Evolutionary conservation across 2,888 invertebrate genomes (phyloP).

Genomic region (Agriopis marginaria): DNA sequence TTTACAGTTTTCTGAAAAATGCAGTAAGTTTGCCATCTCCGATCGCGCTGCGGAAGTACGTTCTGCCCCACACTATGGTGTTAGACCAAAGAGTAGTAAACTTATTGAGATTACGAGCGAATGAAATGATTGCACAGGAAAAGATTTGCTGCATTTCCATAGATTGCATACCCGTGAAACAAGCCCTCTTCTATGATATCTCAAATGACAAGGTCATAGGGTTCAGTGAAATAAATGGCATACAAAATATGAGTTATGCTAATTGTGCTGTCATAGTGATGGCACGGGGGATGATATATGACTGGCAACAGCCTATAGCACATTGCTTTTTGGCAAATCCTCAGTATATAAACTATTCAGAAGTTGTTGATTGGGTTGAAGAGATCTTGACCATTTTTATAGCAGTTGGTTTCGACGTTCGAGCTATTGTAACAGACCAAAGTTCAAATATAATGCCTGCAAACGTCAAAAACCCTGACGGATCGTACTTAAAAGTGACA

Average conservation of each 20-base stretch:
- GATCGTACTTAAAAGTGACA: not conserved
- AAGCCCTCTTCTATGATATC: constrained; percentile 1
- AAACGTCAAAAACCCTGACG: not conserved
- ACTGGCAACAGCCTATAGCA: constrained; percentile 5
- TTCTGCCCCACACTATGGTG: not conserved
- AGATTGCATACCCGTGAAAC: constrained; percentile 1
- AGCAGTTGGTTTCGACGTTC: constrained; percentile 2
- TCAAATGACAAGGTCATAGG: constrained; percentile 3
- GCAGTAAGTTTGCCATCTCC: not conserved
- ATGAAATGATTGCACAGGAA: not conserved
- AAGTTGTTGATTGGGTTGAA: not conserved
- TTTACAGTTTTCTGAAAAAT: not conserved
- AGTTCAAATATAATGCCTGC: not conserved
- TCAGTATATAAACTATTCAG: not conserved
- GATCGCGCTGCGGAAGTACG: not conserved
- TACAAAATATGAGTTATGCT: not conserved
- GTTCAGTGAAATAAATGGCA: constrained; percentile 3
- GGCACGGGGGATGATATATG: constrained; percentile 1
- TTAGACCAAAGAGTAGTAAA: not conserved
- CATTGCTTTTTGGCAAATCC: not conserved
- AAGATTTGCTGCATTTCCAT: constrained; percentile 7
- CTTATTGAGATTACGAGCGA: not conserved
- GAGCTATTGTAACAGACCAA: not conserved
- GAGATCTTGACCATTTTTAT: not conserved
- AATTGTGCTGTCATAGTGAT: not conserved